A percentile compares a stretch with the other conserved stretches of the same genome.
Conservation (phyloP, 1,140 invertebrate species). For the Drosophila orena region DNA sequence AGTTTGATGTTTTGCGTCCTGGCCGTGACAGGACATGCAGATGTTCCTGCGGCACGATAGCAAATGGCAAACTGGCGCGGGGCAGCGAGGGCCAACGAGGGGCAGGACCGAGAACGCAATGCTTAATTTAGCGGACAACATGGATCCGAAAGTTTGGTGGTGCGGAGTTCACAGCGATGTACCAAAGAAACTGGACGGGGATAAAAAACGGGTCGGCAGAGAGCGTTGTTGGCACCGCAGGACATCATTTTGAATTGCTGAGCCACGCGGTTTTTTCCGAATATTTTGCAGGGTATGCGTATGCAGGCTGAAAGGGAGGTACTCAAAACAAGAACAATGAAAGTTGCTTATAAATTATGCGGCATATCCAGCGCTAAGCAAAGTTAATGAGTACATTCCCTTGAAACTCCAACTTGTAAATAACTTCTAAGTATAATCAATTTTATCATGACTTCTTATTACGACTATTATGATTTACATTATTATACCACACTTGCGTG, state of each 20-base stretch:
- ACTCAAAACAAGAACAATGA: not conserved
- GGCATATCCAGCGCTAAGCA: no score
- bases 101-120: slow-evolving; percentile 48
- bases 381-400: no score
- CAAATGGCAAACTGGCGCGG: not conserved
- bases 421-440: no score
- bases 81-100: not conserved
- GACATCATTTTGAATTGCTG: slow-evolving; percentile 75
- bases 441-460: no score
- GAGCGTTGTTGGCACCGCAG: slow-evolving; percentile 62
- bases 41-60: slow-evolving; percentile 54
- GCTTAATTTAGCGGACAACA: slow-evolving; percentile 80
- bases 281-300: not conserved
- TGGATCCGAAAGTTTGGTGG: slow-evolving; percentile 52
- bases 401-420: no score
- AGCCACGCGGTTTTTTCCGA: slow-evolving; percentile 23
- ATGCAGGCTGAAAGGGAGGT: not conserved
- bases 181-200: slow-evolving; percentile 2
- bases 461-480: no score
- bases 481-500: no score
- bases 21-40: slow-evolving; percentile 80
- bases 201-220: slow-evolving; percentile 32
- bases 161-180: slow-evolving; percentile 16
- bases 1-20: slow-evolving; percentile 79
- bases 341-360: no score